A percentile compares a stretch with the other conserved stretches of the same genome.
Conservation (phyloP, 2,888 invertebrate genomes). For the Empis livida region DNA sequence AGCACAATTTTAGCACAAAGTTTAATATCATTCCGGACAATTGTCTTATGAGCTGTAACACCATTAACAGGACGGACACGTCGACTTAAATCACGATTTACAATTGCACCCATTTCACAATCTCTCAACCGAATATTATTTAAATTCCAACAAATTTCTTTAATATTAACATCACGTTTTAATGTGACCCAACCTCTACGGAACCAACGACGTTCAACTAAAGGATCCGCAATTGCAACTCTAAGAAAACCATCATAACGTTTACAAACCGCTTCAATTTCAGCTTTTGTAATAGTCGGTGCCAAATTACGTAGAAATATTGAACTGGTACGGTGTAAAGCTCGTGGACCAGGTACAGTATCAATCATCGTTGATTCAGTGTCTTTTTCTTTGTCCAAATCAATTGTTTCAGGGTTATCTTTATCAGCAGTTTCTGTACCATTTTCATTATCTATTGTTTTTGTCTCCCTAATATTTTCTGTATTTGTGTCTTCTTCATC, state of each 20-base stretch:
- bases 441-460: constrained; percentile 12
- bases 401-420: constrained; percentile 31
- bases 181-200: constrained; percentile 98
- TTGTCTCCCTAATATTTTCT: constrained; percentile 18
- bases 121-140: constrained; percentile 67
- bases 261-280: constrained; percentile 91
- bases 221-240: constrained; percentile 92
- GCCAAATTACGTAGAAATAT: constrained; percentile 94
- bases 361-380: constrained; percentile 33
- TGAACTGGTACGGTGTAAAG: constrained; percentile 90
- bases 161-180: constrained; percentile 91
- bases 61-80: constrained; percentile 87
- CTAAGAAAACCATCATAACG: constrained; percentile 87
- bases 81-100: constrained; percentile 91
- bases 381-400: constrained; percentile 37
- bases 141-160: constrained; percentile 98
- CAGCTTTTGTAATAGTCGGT: constrained; percentile 89
- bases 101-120: constrained; percentile 57
- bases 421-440: constrained; percentile 8
- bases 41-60: constrained; percentile 75
- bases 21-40: constrained; percentile 83
- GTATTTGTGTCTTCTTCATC: constrained; percentile 26
- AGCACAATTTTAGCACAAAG: constrained; percentile 84
- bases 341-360: constrained; percentile 39
- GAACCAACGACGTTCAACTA: constrained; percentile 91